These are phyloP conservation scores for Xestia c-nigrum DNA, from an alignment of 2,888 invertebrate genomes.

Conservation along the genomic window DNA sequence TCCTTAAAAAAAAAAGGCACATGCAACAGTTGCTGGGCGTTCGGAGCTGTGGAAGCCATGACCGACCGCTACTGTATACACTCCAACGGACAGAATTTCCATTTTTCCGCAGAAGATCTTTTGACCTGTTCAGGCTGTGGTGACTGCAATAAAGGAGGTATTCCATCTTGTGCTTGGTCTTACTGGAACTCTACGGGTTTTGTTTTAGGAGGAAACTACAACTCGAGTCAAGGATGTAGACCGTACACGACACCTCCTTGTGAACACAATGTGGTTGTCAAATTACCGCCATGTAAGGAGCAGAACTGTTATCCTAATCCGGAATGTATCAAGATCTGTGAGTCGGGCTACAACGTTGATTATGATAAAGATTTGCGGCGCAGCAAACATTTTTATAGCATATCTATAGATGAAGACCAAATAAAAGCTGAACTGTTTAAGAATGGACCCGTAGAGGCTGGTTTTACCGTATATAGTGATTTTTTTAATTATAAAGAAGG, in stretches of 20 bases:
- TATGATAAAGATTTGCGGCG: constrained; percentile 19
- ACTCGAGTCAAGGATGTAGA: constrained; percentile 11
- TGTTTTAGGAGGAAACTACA: constrained; percentile 6
- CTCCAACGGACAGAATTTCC: constrained; percentile 22
- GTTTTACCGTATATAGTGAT: fast-evolving
- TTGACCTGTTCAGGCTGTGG: not conserved
- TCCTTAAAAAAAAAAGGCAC: too few relatives aligned
- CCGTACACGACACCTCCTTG: constrained; percentile 12
- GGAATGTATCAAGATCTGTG: not conserved
- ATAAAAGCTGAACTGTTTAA: constrained; percentile 35
- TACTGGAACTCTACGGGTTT: constrained; percentile 22
- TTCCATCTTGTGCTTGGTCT: not conserved
- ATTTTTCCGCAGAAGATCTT: constrained; percentile 22
- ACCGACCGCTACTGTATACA: constrained; percentile 28
- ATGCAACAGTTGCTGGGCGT: constrained; percentile 21
- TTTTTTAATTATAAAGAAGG: not conserved
- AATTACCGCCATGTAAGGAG: not conserved
- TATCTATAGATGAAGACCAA: not conserved
- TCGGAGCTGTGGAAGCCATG: constrained; percentile 1
- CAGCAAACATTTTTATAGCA: not conserved
- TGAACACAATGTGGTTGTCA: not conserved
- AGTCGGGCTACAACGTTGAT: not conserved
- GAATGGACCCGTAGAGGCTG: constrained; percentile 13
- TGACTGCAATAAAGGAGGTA: not conserved
- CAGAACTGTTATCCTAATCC: not conserved